Conservation (phyloP, 2,113 vertebrate species). For the Oryzias woworae region DNA sequence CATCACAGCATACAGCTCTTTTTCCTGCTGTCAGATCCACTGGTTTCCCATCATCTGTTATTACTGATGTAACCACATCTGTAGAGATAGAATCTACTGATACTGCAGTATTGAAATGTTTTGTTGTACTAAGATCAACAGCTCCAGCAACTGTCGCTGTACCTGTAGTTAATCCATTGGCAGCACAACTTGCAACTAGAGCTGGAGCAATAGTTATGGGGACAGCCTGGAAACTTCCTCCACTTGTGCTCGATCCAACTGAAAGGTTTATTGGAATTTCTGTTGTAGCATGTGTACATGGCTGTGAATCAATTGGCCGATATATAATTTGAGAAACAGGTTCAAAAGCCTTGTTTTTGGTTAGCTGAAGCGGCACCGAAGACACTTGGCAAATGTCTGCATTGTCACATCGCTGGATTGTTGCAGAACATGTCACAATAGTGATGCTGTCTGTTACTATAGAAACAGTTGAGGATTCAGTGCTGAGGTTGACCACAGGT, state of each 20-base stretch:
- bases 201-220: conserved; percentile 80
- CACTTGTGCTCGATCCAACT: conserved; percentile 75
- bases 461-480: conserved; percentile 79
- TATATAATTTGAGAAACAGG: conserved; percentile 79
- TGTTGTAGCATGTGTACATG: conserved; percentile 65
- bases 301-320: conserved; percentile 76
- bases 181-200: conserved; percentile 54
- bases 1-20: conserved; percentile 92
- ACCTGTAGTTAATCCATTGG: conserved; percentile 80
- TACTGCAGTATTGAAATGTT: conserved; percentile 88
- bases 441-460: conserved; percentile 81
- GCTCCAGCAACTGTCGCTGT: conserved; percentile 82
- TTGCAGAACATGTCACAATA: conserved; percentile 82
- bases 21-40: conserved; percentile 94
- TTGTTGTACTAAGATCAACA: conserved; percentile 93
- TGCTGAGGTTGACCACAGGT: conserved; percentile 90
- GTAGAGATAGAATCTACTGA: conserved; percentile 83
- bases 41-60: conserved; percentile 92
- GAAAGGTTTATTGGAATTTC: conserved; percentile 95
- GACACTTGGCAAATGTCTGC: conserved; percentile 72
- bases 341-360: conserved; percentile 85
- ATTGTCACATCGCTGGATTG: conserved; percentile 72
- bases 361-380: conserved; percentile 86
- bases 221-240: conserved; percentile 73
- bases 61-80: conserved; percentile 82